Conservation (phyloP, 1,140 invertebrate species). For the Drosophila arizonae region DNA sequence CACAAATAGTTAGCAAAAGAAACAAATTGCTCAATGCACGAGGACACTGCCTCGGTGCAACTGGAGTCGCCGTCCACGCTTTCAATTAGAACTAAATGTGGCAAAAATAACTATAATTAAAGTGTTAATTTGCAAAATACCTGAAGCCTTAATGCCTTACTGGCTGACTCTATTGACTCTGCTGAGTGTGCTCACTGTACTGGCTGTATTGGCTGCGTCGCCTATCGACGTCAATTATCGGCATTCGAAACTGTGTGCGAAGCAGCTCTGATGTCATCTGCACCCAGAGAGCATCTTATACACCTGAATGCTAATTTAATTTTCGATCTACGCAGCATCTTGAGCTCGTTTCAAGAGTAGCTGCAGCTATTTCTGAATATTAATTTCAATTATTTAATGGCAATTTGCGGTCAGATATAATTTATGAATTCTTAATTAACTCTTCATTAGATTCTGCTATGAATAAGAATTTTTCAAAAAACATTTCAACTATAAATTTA, state of each 20-base stretch:
- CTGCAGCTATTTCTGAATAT: too few species aligned
- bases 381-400: too few species aligned
- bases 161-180: too few species aligned
- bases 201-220: neutral
- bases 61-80: too few species aligned
- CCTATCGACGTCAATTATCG: conserved; percentile 2
- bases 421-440: too few species aligned
- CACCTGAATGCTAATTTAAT: neutral
- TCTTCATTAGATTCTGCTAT: too few species aligned
- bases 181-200: too few species aligned
- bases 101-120: conserved; percentile 1
- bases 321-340: conserved; percentile 4
- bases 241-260: neutral
- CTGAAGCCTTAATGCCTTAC: neutral
- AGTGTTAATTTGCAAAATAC: conserved; percentile 16
- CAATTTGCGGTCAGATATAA: too few species aligned
- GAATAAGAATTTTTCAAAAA: too few species aligned
- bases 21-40: conserved; percentile 7
- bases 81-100: too few species aligned
- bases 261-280: conserved; percentile 11
- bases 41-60: neutral
- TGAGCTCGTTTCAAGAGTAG: too few species aligned
- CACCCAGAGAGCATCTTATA: neutral
- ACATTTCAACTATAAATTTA: too few species aligned
- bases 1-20: neutral